phyloP scores from a whole-genome alignment of 2,113 vertebrate species.

The Chrysochloris asiatica region DNA sequence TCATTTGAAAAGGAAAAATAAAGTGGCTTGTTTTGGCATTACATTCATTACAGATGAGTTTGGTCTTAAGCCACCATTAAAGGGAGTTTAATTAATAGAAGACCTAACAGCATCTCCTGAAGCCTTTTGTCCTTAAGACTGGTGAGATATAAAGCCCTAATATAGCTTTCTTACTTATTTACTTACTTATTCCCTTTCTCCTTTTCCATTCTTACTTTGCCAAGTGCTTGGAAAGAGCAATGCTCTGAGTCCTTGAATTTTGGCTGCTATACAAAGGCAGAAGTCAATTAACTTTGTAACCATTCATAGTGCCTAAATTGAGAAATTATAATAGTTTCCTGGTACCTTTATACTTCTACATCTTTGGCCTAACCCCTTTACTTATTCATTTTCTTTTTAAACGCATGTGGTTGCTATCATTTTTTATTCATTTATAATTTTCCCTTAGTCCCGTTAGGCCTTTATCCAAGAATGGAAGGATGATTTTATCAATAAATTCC shows the following conservation, averaged over 20 bases:
- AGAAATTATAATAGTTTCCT: background rate
- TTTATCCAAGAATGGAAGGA: slow-evolving; percentile 1
- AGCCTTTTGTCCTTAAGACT: background rate
- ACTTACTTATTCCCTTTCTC: background rate
- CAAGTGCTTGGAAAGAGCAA: background rate
- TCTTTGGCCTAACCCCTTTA: background rate
- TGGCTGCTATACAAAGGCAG: background rate
- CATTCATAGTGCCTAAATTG: background rate
- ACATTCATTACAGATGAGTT: background rate
- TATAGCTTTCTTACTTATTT: too few species aligned
- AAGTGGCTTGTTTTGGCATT: background rate
- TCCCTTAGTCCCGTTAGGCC: background rate
- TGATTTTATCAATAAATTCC: slow-evolving; percentile 14
- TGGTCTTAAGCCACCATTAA: background rate
- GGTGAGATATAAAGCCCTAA: background rate
- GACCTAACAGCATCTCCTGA: background rate
- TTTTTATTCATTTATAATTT: slow-evolving; percentile 4
- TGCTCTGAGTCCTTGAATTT: slow-evolving; percentile 17
- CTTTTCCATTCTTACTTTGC: background rate
- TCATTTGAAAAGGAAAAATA: slow-evolving; percentile 9
- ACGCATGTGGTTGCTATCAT: background rate
- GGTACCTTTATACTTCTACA: background rate
- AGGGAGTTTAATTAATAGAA: slow-evolving; percentile 12
- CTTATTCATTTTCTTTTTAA: slow-evolving; percentile 25
- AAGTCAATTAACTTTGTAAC: background rate